A percentile compares a stretch with the other conserved stretches of the same genome.
Conservation (phyloP, 2,113 vertebrate species). For the Carassius gibelio region DNA sequence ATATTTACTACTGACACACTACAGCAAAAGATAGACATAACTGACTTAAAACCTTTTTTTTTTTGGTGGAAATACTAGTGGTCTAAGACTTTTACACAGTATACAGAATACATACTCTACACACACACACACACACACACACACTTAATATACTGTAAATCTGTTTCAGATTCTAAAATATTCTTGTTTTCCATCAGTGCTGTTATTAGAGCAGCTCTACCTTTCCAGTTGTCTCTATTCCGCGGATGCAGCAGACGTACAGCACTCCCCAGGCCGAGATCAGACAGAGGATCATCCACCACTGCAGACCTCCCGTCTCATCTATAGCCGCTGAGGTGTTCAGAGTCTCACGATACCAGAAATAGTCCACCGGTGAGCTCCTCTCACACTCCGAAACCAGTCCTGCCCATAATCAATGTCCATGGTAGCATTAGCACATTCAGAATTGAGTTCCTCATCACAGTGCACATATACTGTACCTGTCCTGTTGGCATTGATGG, state of each 20-base stretch:
- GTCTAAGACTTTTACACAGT: no score
- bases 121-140: no score
- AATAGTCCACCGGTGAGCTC: conserved; percentile 89
- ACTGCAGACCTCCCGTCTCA: conserved; percentile 80
- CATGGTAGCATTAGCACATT: neutral
- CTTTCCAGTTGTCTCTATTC: conserved; percentile 94
- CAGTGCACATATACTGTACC: conserved; percentile 66
- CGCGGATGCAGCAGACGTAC: conserved; percentile 84
- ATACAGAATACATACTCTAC: no score
- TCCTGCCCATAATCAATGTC: conserved; percentile 64
- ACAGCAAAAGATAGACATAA: no score
- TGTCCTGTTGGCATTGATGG: conserved; percentile 77
- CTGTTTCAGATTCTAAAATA: neutral
- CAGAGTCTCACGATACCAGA: conserved; percentile 90
- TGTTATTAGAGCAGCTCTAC: conserved; percentile 64
- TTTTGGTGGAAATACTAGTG: no score
- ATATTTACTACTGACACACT: no score
- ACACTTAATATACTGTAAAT: neutral
- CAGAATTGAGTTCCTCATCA: neutral
- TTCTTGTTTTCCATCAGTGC: neutral
- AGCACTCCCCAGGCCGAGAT: conserved; percentile 83
- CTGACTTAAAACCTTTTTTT: no score
- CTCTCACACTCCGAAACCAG: conserved; percentile 77
- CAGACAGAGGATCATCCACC: conserved; percentile 84
- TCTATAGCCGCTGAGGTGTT: conserved; percentile 79